phyloP scores from a whole-genome alignment of 2,797 vertebrate genomes.

The Champsocephalus esox region DNA sequence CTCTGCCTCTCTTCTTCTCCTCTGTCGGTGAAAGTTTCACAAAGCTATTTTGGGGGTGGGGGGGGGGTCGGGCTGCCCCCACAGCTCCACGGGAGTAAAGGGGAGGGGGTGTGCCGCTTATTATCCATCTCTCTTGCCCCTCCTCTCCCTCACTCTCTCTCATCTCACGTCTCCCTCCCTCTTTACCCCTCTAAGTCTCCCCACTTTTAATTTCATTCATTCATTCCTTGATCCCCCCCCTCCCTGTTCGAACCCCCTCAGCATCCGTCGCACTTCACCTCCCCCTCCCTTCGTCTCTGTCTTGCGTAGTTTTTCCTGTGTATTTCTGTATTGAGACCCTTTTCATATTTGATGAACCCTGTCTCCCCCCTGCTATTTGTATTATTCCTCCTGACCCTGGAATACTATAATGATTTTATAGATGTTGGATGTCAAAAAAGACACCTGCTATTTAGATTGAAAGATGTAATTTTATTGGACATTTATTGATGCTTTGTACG shows the following conservation, averaged over 20 bases:
- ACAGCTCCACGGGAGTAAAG: slow-evolving; percentile 79
- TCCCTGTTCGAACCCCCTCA: slow-evolving; percentile 51
- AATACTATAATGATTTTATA: background rate
- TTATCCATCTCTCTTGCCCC: slow-evolving; percentile 80
- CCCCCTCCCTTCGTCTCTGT: slow-evolving; percentile 57
- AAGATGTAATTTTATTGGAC: background rate
- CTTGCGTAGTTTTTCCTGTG: slow-evolving; percentile 35
- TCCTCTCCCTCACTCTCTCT: slow-evolving; percentile 70
- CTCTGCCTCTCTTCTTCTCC: slow-evolving; percentile 67
- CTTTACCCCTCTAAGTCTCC: slow-evolving; percentile 67
- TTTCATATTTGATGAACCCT: slow-evolving; percentile 74
- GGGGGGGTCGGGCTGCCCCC: slow-evolving; percentile 74
- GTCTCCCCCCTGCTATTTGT: background rate
- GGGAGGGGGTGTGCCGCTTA: slow-evolving; percentile 80
- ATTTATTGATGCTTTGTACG: background rate
- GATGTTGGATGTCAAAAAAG: background rate
- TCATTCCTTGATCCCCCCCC: slow-evolving; percentile 73
- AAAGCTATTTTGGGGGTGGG: slow-evolving; percentile 75
- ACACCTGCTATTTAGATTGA: slow-evolving; percentile 12
- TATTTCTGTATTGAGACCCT: slow-evolving; percentile 48
- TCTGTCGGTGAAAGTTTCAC: slow-evolving; percentile 80
- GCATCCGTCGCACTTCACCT: slow-evolving; percentile 59
- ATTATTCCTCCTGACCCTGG: slow-evolving; percentile 20
- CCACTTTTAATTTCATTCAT: slow-evolving; percentile 82
- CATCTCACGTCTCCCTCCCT: slow-evolving; percentile 72